Evolutionary conservation across 2,888 invertebrate species (phyloP), one percentile per base, ranked within the genome.

Genomic region (Drosophila koepferae): DNA sequence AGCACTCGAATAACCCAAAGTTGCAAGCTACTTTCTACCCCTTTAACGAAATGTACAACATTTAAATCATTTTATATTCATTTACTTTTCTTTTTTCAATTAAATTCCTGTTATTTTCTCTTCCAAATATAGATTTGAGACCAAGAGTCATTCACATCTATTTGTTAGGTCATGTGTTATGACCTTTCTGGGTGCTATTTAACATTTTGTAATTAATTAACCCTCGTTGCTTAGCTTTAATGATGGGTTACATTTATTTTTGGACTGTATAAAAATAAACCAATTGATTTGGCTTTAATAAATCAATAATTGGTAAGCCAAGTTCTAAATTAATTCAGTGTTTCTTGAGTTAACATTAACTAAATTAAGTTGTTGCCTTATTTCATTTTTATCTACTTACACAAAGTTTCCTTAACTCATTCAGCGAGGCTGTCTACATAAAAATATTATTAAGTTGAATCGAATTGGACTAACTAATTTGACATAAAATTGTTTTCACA

Each of bases 11-110:
- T 40, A 31, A 31, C 5, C 14, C 54, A 48, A 41, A 44, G 28
- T 55, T 36, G 63, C 46, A 49, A 18, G 36, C 54, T 20, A 40
- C 41, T 9, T 16, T 23, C 40, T 36, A 9, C 44, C 53, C 46
- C 41, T 51, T 9, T 4, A 0, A 16, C 14, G 18, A 36, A 36
- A 6, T 14, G 3, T 1, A 23, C 40, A 46, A 77, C 72, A 59
- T 77, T 84, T 73, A 72, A 80, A 73, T 68, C 77, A 73, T 61
- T 61, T 56, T 23, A 59, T 38, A 18, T 10, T 20, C 20, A 34
- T 34, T 6, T 6, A 2, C 20, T 16, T 48, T 5, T 28, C 5
- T 28, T 28, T 12, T 16, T 12, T n/a, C 58, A 48, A 44, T 41
- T 23, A 4, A 46, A 48, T 41, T 54, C 38, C 1, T 14, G 28